Evolutionary conservation across 53 echinoderm and acorn worm species (phyloP).

Genomic region (Patiria pectinifera): DNA sequence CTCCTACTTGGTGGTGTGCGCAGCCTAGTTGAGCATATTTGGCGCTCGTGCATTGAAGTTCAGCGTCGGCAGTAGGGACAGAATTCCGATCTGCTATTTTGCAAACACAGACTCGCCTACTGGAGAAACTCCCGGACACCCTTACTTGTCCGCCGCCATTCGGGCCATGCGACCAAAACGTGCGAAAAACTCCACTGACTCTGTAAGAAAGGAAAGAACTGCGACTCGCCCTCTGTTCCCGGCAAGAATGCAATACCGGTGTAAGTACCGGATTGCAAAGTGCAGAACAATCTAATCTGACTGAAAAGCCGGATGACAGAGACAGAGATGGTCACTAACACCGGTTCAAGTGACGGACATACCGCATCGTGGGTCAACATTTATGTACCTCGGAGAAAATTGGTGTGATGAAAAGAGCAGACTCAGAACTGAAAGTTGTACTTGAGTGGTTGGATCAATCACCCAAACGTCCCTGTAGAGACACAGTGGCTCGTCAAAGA

Average conservation of each 20-base stretch:
- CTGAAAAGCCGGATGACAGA: too few species aligned
- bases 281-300: too few species aligned
- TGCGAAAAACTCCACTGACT: neutral
- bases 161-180: too few species aligned
- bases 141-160: neutral
- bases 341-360: neutral
- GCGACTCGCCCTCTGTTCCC: neutral
- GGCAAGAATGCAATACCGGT: too few species aligned
- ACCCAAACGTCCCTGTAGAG: slow-evolving; percentile 51
- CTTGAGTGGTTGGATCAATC: slow-evolving; percentile 53
- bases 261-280: too few species aligned
- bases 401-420: slow-evolving; percentile 38
- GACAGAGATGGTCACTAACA: too few species aligned
- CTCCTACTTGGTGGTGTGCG: neutral
- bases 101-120: neutral
- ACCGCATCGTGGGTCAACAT: slow-evolving; percentile 30
- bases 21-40: neutral
- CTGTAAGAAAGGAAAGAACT: neutral
- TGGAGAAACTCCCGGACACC: neutral
- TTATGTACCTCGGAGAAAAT: slow-evolving; percentile 7
- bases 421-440: slow-evolving; percentile 53
- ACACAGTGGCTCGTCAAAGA: slow-evolving; percentile 47
- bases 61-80: too few species aligned
- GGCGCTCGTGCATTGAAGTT: too few species aligned
- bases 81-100: too few species aligned